Percentiles rank a stretch among this genome's conserved stretches.
These are phyloP conservation scores for Acrobasis suavella DNA, from an alignment of 2,888 invertebrate species.

Conservation along the genomic window DNA sequence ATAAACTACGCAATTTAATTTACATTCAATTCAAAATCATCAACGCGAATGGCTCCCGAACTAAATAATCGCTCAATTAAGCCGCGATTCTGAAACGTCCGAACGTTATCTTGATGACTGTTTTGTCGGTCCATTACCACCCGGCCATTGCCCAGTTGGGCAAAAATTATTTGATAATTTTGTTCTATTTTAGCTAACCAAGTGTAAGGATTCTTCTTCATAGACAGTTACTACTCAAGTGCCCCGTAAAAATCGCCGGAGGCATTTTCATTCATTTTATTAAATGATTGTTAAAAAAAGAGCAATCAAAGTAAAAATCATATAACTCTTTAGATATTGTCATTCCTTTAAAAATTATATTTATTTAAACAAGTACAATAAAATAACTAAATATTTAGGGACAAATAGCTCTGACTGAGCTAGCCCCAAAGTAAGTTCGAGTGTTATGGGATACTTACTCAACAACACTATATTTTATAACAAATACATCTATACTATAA, in stretches of 20 bases:
- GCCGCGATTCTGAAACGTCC: slow-evolving; percentile 38
- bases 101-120: slow-evolving; percentile 32
- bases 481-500: too few species aligned
- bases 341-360: too few species aligned
- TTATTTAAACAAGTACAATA: too few species aligned
- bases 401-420: too few species aligned
- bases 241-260: neutral
- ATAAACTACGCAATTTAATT: neutral
- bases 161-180: neutral
- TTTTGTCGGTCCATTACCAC: slow-evolving; percentile 32
- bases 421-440: too few species aligned
- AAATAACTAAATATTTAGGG: too few species aligned
- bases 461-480: too few species aligned
- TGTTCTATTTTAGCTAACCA: neutral
- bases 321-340: too few species aligned
- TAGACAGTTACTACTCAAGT: neutral
- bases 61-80: slow-evolving; percentile 59
- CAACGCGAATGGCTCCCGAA: slow-evolving; percentile 35
- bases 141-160: slow-evolving; percentile 24
- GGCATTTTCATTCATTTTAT: neutral
- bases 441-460: too few species aligned
- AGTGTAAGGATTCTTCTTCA: neutral
- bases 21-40: slow-evolving; percentile 28
- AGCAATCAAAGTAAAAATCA: too few species aligned
- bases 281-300: too few species aligned